phyloP scores from a whole-genome alignment of 1,140 invertebrate species.

The Drosophila pandora region DNA sequence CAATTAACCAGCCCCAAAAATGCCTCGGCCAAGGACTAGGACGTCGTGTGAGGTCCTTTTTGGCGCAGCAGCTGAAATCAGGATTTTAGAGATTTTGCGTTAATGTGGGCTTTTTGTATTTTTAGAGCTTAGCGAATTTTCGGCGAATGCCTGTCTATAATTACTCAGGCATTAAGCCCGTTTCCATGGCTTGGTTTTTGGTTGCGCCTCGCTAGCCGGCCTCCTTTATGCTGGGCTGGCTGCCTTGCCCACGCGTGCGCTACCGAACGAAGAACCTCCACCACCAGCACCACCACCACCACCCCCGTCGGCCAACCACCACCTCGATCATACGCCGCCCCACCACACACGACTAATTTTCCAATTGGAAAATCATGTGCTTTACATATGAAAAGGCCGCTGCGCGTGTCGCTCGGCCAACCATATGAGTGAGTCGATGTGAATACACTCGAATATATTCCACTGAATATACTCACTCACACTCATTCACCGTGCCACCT shows the following conservation, averaged over 20 bases:
- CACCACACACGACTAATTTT: slow-evolving; percentile 71
- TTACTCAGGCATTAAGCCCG: slow-evolving; percentile 76
- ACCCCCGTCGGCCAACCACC: slow-evolving; percentile 3
- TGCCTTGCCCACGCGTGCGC: slow-evolving; percentile 75
- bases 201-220: slow-evolving; percentile 79
- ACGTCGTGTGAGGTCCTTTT: slow-evolving; percentile 60
- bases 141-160: slow-evolving; percentile 60
- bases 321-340: not conserved
- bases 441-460: slow-evolving; percentile 40
- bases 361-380: slow-evolving; percentile 82
- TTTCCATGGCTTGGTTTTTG: slow-evolving; percentile 74
- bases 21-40: slow-evolving; percentile 47
- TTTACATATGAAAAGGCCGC: slow-evolving; percentile 79
- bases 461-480: slow-evolving; percentile 16
- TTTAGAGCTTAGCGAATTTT: slow-evolving; percentile 27
- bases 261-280: slow-evolving; percentile 50
- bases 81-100: slow-evolving; percentile 3
- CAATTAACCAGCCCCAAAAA: slow-evolving; percentile 59
- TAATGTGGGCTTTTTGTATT: not conserved
- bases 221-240: slow-evolving; percentile 75
- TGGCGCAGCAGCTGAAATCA: slow-evolving; percentile 19
- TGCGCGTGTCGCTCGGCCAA: slow-evolving; percentile 80
- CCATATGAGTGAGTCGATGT: slow-evolving; percentile 59
- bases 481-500: slow-evolving; percentile 1
- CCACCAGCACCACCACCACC: slow-evolving; percentile 6